phyloP scores from a whole-genome alignment of 2,888 invertebrate genomes.

The Pseudoips prasinana region DNA sequence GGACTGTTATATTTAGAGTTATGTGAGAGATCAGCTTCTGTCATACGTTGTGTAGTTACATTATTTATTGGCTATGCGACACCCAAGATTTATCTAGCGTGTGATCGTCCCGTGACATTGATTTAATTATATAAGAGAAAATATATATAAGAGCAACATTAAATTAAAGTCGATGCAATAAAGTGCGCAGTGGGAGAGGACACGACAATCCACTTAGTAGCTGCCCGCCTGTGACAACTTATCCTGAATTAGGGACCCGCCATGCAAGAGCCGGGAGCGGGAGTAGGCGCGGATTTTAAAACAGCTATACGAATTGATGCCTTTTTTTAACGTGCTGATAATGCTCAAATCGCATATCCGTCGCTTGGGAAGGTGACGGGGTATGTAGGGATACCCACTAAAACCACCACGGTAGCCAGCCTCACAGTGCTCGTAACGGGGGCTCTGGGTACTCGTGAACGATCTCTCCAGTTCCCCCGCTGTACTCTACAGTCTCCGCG shows the following conservation, averaged over 20 bases:
- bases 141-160: conserved; percentile 51
- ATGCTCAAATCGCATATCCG: too few species aligned
- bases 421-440: too few species aligned
- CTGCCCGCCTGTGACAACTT: conserved; percentile 39
- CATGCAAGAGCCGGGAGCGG: conserved; percentile 3
- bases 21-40: conserved; percentile 30
- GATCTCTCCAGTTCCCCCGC: too few species aligned
- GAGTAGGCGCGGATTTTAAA: conserved; percentile 6
- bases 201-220: conserved; percentile 62
- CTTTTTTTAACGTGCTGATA: too few species aligned
- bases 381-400: too few species aligned
- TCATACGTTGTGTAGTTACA: conserved; percentile 37
- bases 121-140: conserved; percentile 48
- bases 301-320: too few species aligned
- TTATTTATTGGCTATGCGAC: conserved; percentile 34
- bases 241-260: conserved; percentile 37
- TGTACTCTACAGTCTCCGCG: too few species aligned
- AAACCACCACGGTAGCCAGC: too few species aligned
- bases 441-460: too few species aligned
- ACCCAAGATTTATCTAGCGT: conserved; percentile 34
- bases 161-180: conserved; percentile 45
- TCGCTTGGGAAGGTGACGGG: too few species aligned
- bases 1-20: too few species aligned
- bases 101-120: conserved; percentile 33
- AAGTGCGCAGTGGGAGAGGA: conserved; percentile 51